Conservation (phyloP, 1,140 invertebrate genomes). For the Papilio dardanus region DNA sequence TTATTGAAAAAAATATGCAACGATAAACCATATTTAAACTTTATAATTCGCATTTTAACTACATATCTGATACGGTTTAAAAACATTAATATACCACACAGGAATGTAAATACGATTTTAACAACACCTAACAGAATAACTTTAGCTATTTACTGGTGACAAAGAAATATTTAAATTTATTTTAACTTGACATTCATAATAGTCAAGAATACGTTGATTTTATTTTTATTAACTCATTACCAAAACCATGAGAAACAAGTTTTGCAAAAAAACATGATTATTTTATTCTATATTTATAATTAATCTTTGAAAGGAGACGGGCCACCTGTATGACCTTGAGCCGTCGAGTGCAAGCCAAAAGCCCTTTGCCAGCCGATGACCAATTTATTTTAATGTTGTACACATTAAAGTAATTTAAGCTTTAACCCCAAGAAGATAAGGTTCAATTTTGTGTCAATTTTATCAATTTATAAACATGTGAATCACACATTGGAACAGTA, state of each 20-base stretch:
- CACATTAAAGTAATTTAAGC: slow-evolving; percentile 7
- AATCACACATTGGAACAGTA: background rate
- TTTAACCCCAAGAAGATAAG: background rate
- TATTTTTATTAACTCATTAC: slow-evolving; percentile 1
- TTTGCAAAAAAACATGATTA: background rate
- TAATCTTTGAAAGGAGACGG: slow-evolving; percentile 22
- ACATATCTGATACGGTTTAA: background rate
- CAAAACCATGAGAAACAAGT: background rate
- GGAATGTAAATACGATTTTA: background rate
- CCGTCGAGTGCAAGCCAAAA: slow-evolving; percentile 29
- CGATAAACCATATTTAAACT: no score
- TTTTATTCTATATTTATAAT: slow-evolving; percentile 28
- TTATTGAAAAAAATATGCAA: no score
- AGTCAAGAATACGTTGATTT: background rate
- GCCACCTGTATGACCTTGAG: slow-evolving; percentile 30
- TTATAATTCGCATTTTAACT: no score
- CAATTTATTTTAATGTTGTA: slow-evolving; percentile 15
- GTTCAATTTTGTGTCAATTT: background rate
- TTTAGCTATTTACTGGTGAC: background rate
- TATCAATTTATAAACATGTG: background rate
- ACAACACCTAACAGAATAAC: background rate
- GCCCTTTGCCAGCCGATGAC: slow-evolving; percentile 23
- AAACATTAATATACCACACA: background rate
- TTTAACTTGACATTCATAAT: background rate
- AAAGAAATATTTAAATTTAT: background rate